Evolutionary conservation across 2,113 vertebrate genomes (phyloP), one percentile per base, ranked within the genome.

Genomic region (Aramus guarauna): DNA sequence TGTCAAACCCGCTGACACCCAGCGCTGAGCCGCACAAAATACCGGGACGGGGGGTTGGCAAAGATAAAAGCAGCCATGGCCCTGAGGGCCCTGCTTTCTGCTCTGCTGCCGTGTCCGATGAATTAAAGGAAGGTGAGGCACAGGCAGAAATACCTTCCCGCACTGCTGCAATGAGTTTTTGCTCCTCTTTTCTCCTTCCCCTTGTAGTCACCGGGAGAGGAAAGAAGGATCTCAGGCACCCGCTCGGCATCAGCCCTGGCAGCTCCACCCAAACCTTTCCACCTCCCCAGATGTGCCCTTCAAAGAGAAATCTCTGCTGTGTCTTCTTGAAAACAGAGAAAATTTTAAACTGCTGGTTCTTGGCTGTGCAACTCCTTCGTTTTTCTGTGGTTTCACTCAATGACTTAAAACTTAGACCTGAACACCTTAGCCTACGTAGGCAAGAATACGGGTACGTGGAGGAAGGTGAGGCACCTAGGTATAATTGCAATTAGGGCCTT

Each of bases 11-110:
- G 2, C 81, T 94, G 88, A 93, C 92, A 72, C 96, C 79, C 94
- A 39, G 83, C 32, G 84, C 97, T 96, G 91, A 97, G 85, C 89
- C 5, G 5, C 97, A 96, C 93, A 79, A 77, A 91, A 29, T 13
- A 11, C n/a, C 7, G 1, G 45, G 30, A 8, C 9, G 52, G 59
- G 32, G 13, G 22, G 22, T 32, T 2, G 1, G 79, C 76, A 27
- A 58, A 74, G 84, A 92, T 85, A 29, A 97, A 56, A 66, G 53
- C n/a, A 64, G 56, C 45, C 2, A 2, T 1, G 55, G 90, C 71
- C 94, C 83, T 69, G 62, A 59, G 27, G 83, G 66, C 32, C 50
- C 76, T 6, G 2, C 52, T 37, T 89, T 58, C 90, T 94, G 71
- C 67, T 76, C 76, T 48, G 64, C 59, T 32, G 59, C 64, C 1